Evolutionary conservation across 2,797 vertebrate species (phyloP).

Genomic region (Champsocephalus esox): DNA sequence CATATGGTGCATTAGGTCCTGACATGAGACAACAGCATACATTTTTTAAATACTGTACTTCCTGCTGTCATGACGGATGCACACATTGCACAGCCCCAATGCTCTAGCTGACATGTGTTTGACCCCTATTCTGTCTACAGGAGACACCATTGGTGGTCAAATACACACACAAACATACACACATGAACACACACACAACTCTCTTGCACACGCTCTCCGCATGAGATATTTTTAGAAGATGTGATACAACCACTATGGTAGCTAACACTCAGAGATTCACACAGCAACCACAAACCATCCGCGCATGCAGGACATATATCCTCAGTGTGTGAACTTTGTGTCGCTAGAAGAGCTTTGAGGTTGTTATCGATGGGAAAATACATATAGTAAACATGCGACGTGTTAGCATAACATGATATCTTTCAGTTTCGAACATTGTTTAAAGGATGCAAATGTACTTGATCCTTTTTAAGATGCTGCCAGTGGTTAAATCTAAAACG

Average conservation of each 20-base stretch:
- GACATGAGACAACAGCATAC: conserved; percentile 43
- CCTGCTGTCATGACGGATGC: conserved; percentile 52
- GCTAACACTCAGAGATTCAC: conserved; percentile 71
- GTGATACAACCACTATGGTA: conserved; percentile 60
- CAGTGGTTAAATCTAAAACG: conserved; percentile 41
- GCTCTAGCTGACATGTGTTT: conserved; percentile 70
- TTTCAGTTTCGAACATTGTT: conserved; percentile 21
- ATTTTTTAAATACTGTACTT: conserved; percentile 42
- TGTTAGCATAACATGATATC: neutral
- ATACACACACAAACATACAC: conserved; percentile 48
- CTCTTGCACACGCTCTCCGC: conserved; percentile 18
- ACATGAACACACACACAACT: conserved; percentile 27
- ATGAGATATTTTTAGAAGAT: conserved; percentile 71
- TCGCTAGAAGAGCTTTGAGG: conserved; percentile 28
- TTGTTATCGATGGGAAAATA: conserved; percentile 17
- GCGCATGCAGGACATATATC: conserved; percentile 51
- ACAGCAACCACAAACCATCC: conserved; percentile 79
- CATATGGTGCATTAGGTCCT: conserved; percentile 39
- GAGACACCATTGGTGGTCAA: conserved; percentile 76
- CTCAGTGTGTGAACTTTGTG: conserved; percentile 18
- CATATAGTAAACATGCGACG: neutral
- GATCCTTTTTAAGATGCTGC: conserved; percentile 36
- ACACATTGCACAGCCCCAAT: conserved; percentile 18
- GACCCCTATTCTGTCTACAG: conserved; percentile 69
- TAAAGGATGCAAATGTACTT: conserved; percentile 26